Base-by-base conservation (phyloP, 2,888 invertebrate species). In the Bugula neritina region DNA sequence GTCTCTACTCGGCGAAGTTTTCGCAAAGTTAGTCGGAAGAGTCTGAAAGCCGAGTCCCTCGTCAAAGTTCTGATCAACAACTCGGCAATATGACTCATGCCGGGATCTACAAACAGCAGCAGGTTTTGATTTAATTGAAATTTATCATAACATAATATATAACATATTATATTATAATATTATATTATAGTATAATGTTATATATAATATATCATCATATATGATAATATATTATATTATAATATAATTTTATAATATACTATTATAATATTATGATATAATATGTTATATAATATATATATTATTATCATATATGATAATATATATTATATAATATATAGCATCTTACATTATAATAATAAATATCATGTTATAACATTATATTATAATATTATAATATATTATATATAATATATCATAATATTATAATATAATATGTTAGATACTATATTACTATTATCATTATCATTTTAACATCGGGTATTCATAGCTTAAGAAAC, bases 21-120 rank as follows among this genome's bases (percentile, higher is more conserved):
- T 27, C 3, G 5, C 3, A 5, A 63, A 13, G 3, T 63, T 63
- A 27, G 63, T 31, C 13, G 63, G 63, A 2, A 63, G 63, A 13
- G 63, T 63, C 17, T 63, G 63, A 10, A 25, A 27, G 17, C 25
- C 21, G 25, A 63, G 34, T 10, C 27, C 63, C 10, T 13, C 63
- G 27, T 63, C n/a, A 13, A 31, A 10, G 27, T 63, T 63, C 63
- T 63, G 63, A 27, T 63, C 63, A 63, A 63, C 63, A 34, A 63
- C 63, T 31, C 63, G 2, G 63, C 63, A 34, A 31, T 63, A 63
- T 63, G 63, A 63, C 27, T 25, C 63, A 63, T 63, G 63, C 63
- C 63, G 63, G 31, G 63, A 21, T n/a, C 63, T 63, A 34, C 23
- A 57, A 13, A 52, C 10, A 52, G n/a, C n/a, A n/a, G n/a, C n/a